A percentile compares a stretch with the other conserved stretches of the same genome.
phyloP scores from a whole-genome alignment of 2,113 vertebrate genomes.

The Delphinapterus leucas region DNA sequence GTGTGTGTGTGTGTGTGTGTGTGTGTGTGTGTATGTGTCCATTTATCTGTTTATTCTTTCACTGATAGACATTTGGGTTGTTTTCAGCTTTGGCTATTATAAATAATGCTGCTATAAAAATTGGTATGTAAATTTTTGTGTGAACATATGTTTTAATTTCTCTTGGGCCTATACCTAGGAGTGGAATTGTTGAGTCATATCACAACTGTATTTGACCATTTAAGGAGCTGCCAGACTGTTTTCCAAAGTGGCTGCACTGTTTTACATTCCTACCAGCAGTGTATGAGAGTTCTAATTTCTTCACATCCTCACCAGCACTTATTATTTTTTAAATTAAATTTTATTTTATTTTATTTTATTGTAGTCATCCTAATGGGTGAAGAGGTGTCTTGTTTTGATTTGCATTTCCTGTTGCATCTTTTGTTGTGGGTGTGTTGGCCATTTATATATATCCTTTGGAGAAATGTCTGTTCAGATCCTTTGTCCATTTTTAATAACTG shows the following conservation, averaged over 20 bases:
- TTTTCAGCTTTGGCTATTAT: not conserved
- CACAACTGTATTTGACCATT: not conserved
- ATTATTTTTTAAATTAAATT: not conserved
- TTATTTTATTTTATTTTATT: not conserved
- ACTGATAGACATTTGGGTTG: not conserved
- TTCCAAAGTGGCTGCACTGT: not conserved
- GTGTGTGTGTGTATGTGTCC: too few species aligned
- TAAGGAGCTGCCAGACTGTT: not conserved
- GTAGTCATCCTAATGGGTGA: not conserved
- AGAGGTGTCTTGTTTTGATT: not conserved
- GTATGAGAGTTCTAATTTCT: not conserved
- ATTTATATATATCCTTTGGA: not conserved
- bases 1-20: not conserved
- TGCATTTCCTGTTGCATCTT: not conserved
- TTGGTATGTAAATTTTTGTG: not conserved
- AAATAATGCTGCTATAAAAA: not conserved
- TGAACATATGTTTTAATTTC: not conserved
- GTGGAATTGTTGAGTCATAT: not conserved
- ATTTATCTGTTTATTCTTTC: not conserved
- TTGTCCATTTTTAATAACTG: not conserved
- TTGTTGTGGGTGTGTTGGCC: not conserved
- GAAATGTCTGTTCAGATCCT: not conserved
- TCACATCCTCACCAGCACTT: not conserved
- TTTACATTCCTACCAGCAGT: not conserved
- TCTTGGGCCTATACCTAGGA: not conserved